phyloP scores from a whole-genome alignment of 2,888 invertebrate species.

The Strigamia crassipes region DNA sequence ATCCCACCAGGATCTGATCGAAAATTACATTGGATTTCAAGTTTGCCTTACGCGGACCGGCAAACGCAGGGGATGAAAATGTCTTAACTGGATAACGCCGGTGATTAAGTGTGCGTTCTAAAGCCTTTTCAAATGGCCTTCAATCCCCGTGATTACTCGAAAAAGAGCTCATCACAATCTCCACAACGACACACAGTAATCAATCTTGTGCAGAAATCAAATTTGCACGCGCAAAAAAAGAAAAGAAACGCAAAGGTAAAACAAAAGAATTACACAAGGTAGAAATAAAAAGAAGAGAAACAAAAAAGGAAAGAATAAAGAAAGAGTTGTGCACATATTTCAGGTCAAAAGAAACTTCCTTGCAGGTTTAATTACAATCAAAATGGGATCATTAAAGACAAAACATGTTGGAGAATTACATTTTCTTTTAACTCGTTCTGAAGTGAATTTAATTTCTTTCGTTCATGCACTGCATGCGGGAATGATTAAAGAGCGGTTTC shows the following conservation, averaged over 20 bases:
- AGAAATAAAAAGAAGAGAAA: not conserved
- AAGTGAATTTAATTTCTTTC: not conserved
- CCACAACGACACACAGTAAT: slow-evolving; percentile 11
- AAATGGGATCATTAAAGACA: slow-evolving; percentile 21
- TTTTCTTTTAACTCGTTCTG: slow-evolving; percentile 10
- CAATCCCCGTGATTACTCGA: slow-evolving; percentile 10
- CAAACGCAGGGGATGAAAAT: slow-evolving; percentile 1
- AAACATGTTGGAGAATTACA: slow-evolving; percentile 21
- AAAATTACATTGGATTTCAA: not conserved
- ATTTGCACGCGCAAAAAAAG: not conserved
- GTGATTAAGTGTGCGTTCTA: slow-evolving; percentile 16
- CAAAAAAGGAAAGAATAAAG: no score
- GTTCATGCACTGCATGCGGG: not conserved
- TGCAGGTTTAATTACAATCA: not conserved
- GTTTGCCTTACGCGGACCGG: slow-evolving; percentile 4
- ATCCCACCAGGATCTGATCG: slow-evolving; percentile 21
- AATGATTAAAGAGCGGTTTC: not conserved
- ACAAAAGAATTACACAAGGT: not conserved
- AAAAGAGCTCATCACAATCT: slow-evolving; percentile 21
- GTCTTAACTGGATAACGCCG: not conserved
- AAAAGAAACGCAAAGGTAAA: not conserved
- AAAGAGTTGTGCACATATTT: slow-evolving; percentile 12
- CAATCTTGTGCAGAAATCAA: slow-evolving; percentile 7
- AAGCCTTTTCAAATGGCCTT: slow-evolving; percentile 21
- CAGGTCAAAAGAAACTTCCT: slow-evolving; percentile 1